Evolutionary conservation across 2,797 vertebrate genomes (phyloP).

Genomic region (Prionace glauca): DNA sequence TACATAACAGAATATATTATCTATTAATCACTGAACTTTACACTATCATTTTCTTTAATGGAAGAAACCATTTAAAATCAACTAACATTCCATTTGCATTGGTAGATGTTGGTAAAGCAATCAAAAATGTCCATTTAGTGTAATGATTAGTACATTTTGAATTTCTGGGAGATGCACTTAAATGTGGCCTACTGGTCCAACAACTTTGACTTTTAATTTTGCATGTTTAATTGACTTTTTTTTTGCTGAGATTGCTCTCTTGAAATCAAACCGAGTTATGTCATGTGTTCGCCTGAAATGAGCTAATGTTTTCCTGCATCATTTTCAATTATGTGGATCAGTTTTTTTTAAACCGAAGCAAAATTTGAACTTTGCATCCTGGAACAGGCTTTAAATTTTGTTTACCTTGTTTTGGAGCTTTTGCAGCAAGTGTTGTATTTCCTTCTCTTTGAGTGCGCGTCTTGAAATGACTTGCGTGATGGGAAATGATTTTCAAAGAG

Average conservation of each 20-base stretch:
- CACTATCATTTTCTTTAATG: neutral
- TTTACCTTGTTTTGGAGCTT: neutral
- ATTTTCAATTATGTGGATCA: neutral
- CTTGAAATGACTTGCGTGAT: neutral
- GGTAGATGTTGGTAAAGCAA: neutral
- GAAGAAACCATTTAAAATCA: neutral
- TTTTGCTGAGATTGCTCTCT: neutral
- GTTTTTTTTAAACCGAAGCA: neutral
- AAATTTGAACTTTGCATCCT: neutral
- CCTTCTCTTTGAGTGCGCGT: neutral
- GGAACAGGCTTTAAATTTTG: neutral
- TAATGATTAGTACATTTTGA: neutral
- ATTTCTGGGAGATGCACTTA: neutral
- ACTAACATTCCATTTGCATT: neutral
- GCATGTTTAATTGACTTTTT: neutral
- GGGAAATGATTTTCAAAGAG: neutral
- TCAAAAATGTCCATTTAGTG: neutral
- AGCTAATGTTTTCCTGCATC: neutral
- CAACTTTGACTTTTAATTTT: too few relatives aligned
- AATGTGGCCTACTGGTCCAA: neutral
- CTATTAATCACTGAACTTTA: neutral
- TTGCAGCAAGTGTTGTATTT: neutral
- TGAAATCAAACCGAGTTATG: neutral
- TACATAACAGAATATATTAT: neutral
- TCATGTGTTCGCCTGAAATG: neutral